phyloP scores from a whole-genome alignment of 2,888 invertebrate species.

The Endotricha flammealis region DNA sequence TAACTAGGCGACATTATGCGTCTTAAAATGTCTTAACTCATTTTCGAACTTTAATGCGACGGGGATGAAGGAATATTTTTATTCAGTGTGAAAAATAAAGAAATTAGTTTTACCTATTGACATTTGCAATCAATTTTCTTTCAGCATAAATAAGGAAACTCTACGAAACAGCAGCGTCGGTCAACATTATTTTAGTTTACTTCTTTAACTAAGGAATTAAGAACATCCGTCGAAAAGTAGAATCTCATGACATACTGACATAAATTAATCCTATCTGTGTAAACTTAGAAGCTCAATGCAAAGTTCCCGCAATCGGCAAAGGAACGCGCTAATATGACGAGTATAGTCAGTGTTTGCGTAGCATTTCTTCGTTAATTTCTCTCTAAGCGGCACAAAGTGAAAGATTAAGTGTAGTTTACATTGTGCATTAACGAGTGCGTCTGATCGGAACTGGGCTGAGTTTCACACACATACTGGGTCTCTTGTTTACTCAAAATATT shows the following conservation, averaged over 20 bases:
- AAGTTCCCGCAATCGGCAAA: conserved; percentile 43
- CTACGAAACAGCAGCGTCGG: neutral
- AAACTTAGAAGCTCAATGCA: conserved; percentile 26
- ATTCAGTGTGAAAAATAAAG: no score
- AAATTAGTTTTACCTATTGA: no score
- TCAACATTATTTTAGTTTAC: neutral
- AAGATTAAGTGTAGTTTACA: conserved; percentile 66
- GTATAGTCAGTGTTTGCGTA: conserved; percentile 48
- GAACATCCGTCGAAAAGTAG: neutral
- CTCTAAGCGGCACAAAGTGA: conserved; percentile 67
- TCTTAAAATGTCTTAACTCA: no score
- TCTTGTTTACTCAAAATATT: conserved; percentile 52
- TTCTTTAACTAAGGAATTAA: conserved; percentile 1
- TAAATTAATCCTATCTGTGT: conserved; percentile 25
- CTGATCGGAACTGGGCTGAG: conserved; percentile 58
- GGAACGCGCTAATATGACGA: conserved; percentile 44
- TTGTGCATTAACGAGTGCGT: conserved; percentile 52
- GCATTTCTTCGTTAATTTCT: conserved; percentile 63
- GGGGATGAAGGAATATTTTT: no score
- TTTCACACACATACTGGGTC: conserved; percentile 61
- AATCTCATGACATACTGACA: conserved; percentile 49
- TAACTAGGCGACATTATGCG: no score
- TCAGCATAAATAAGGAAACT: conserved; percentile 13
- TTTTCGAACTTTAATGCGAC: no score
- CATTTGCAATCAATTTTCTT: conserved; percentile 21